Base-by-base conservation (phyloP, 2,888 invertebrate species). In the Acleris holmiana region DNA sequence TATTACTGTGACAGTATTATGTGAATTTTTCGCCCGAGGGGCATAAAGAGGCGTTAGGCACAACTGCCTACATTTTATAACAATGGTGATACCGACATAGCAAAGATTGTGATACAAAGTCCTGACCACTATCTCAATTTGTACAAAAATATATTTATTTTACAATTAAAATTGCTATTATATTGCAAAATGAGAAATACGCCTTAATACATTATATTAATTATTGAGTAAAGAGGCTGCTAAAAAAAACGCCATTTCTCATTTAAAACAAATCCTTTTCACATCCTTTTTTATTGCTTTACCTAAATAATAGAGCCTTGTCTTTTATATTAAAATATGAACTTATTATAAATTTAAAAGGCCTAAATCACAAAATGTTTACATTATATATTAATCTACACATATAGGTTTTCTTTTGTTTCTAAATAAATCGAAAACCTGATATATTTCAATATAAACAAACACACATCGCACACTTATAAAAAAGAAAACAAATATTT, bases 311-410 rank as follows among this genome's bases (percentile, higher is more conserved):
- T 46, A 48, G 61, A 49, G 46, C 59, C 55, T 54, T 55, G 64
- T 59, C 59, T 65, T 65, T 13, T 35, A 35, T 61, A 54, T 50
- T 58, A 47, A 60, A 44, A 58, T 49, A 59, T 47, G 25, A 62
- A 62, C 63, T 68, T 66, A 67, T 67, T 67, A 66, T 46, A 68
- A 55, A 23, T 66, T 69, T 73, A 60, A 72, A 72, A 75, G 64
- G 64, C 68, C 65, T 72, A 66, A 53, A 71, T 68, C 69, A 69
- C 66, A 71, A 35, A 35, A 13, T 49, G 17, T 49, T 63, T 57
- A 66, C 46, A 40, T 44, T 25, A 57, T 35, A 35, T 13, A 13
- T 35, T 13, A 53, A 49, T 46, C 58, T 53, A 57, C 29, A 60
- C 60, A 67, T 57, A 56, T 13, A 48, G 63, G 63, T 58, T 62